Base-by-base conservation (phyloP, 2,888 invertebrate species). In the Drosophila kokeensis region DNA sequence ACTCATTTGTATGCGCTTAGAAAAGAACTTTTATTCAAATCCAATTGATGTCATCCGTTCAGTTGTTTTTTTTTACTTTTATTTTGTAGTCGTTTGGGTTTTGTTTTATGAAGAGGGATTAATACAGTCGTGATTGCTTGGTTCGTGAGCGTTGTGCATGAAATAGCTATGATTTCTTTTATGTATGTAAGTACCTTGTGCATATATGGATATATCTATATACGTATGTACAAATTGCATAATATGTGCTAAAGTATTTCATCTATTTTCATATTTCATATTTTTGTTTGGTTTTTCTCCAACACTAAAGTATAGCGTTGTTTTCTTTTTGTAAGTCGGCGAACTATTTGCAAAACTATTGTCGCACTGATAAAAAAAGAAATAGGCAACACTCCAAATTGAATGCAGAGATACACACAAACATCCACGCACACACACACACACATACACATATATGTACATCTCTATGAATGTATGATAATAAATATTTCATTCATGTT, bases 11-110 rank as follows among this genome's bases (percentile, higher is more conserved):
- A 48, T 64, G 48, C 36, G 42, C 27, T 45, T 67, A 32, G 24
- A 49, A 45, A 38, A 32, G 27, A 50, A 66, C 50, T 66, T 50
- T 45, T 24, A 50, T 68, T 66, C 11, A 42, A 50, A 57, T 49
- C 54, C 24, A 42, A 66, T 66, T 68, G 34, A 57, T 50, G 50
- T 63, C 55, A 66, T 57, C 18, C 40, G 29, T 15, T 36, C n/a
- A 40, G n/a, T 32, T 54, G 30, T 67, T 36, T n/a, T 63, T 53
- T 53, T 38, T 54, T 64, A 36, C 42, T 30, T 38, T 27, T 21
- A 30, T 38, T 49, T 64, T 45, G 42, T 36, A 21, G n/a, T 66
- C 64, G 40, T 54, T 67, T 49, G 38, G 10, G 42, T 62, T 53
- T 53, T 24, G 53, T 62, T 8, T 36, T 32, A 27, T 48, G 36